Evolutionary conservation across 2,797 vertebrate genomes (phyloP).

Genomic region (Mormyrus hasselquistii): DNA sequence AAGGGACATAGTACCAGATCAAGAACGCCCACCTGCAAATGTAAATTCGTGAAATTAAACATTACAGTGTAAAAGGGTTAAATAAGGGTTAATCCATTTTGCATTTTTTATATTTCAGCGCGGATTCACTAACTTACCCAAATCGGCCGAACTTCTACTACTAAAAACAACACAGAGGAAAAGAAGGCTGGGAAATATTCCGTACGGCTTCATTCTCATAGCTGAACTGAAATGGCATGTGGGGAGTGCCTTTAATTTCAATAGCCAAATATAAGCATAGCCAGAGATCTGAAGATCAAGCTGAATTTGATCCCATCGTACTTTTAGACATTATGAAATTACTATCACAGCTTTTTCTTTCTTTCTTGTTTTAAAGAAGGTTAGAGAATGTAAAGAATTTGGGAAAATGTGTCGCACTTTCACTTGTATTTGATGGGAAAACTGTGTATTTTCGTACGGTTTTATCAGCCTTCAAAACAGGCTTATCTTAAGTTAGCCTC

Average conservation of each 20-base stretch:
- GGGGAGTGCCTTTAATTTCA: not conserved
- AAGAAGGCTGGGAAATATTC: slow-evolving; percentile 38
- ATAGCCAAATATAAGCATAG: not conserved
- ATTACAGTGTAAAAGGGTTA: not conserved
- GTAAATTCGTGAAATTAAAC: not conserved
- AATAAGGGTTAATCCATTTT: not conserved
- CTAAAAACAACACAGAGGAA: slow-evolving; percentile 37
- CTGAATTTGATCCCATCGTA: not conserved
- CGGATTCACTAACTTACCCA: slow-evolving; percentile 40
- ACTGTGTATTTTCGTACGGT: not conserved
- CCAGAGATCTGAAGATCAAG: not conserved
- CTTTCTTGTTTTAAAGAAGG: not conserved
- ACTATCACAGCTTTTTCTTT: not conserved
- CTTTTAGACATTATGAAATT: not conserved
- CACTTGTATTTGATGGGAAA: not conserved
- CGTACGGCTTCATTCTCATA: slow-evolving; percentile 14
- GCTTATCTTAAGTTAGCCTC: not conserved
- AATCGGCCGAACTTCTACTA: slow-evolving; percentile 28
- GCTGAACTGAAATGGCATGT: not conserved
- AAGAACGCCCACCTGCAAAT: not conserved
- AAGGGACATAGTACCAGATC: not conserved
- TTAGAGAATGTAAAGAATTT: not conserved
- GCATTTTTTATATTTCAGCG: not conserved
- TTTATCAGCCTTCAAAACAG: not conserved
- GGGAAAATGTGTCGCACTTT: not conserved